Evolutionary conservation across 2,888 invertebrate species (phyloP), one percentile per base, ranked within the genome.

Genomic region (Apamea crenata): DNA sequence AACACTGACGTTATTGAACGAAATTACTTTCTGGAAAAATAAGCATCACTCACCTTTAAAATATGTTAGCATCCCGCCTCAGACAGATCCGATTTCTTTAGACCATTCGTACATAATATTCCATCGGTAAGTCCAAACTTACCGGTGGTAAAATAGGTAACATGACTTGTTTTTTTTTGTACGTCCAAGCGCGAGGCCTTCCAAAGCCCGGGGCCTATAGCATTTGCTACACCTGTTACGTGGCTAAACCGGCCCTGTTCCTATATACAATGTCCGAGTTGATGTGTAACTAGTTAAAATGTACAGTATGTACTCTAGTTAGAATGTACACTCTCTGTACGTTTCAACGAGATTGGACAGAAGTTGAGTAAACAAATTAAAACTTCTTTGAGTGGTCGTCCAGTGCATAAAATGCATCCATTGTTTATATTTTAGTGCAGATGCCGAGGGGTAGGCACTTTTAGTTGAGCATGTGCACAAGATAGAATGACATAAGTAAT

Each of bases 311-410:
- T 1, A 4, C 75, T 29, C 25, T 25, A 50, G 18, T 25, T 61
- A 29, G 16, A 53, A 29, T 75, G 29, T 50, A 44, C 10, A 61
- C 18, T 40, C 18, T 21, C 7, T 36, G 69, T n/a, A 47, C 18
- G 25, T 25, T 72, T 65, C 53, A 56, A 72, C 65, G 53, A 71
- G 44, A 70, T 53, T 71, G 53, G 16, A 36, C 36, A 44, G 18
- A 72, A 81, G 63, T 56, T 65, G 16, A 29, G 53, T 25, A 65
- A 79, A 71, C 73, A 36, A 65, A 79, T 79, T 65, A 79, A 71
- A 81, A 80, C 47, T 73, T 56, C 25, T 63, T 21, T 36, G 73
- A 80, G 16, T 81, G 53, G 29, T 71, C 14, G 1, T 53, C 29
- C n/a, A 65, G 63, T 81, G 65, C 66, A 81, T 36, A 56, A 36